Evolutionary conservation across 2,113 vertebrate species (phyloP).

Genomic region (Pycnonotus jocosus): DNA sequence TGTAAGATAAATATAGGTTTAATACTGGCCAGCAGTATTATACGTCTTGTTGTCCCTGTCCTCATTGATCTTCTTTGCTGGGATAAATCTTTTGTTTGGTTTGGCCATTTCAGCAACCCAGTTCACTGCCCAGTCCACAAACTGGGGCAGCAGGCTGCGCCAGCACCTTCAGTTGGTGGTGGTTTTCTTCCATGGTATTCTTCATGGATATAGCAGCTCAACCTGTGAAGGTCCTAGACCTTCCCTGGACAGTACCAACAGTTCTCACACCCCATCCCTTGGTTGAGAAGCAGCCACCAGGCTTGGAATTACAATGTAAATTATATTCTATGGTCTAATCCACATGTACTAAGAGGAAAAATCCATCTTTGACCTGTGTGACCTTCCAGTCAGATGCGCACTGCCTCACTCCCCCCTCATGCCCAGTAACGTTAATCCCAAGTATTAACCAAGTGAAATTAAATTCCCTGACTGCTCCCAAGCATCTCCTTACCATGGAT

Average conservation of each 20-base stretch:
- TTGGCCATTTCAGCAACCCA: neutral
- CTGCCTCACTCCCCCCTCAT: neutral
- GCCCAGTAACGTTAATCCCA: neutral
- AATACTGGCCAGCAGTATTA: neutral
- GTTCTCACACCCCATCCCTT: neutral
- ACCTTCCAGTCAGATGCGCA: neutral
- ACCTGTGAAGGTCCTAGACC: neutral
- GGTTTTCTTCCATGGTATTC: neutral
- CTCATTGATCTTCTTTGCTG: neutral
- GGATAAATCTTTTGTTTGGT: neutral
- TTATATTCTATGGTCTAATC: neutral
- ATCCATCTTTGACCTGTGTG: neutral
- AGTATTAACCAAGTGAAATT: neutral
- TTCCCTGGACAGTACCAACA: neutral
- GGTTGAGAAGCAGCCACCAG: neutral
- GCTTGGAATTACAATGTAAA: neutral
- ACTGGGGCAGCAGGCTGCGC: neutral
- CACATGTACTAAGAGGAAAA: neutral
- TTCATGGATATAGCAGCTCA: neutral
- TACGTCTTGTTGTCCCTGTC: neutral
- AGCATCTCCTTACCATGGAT: constrained; percentile 79
- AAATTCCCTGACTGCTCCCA: neutral
- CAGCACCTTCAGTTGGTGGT: neutral
- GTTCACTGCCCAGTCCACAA: neutral
- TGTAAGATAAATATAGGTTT: neutral